Evolutionary conservation across 1,140 invertebrate genomes (phyloP).

Genomic region (Sarcophaga peregrina): DNA sequence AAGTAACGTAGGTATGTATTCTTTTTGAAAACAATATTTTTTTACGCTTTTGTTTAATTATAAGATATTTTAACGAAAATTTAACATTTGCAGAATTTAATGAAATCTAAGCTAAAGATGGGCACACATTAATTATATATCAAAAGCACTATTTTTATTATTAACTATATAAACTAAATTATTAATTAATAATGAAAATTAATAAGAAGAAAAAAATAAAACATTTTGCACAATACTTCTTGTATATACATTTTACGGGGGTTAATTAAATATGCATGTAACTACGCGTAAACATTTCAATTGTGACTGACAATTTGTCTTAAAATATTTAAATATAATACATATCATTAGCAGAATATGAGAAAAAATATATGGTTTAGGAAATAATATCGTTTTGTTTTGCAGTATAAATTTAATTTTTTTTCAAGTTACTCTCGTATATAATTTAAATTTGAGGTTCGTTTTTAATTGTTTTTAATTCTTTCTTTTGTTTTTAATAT

Average conservation of each 20-base stretch:
- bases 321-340: background rate
- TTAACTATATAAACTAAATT: background rate
- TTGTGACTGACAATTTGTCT: background rate
- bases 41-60: too few relatives aligned
- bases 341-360: background rate
- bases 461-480: background rate
- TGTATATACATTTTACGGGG: too few relatives aligned
- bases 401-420: too few relatives aligned
- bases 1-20: background rate
- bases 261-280: background rate
- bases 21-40: too few relatives aligned
- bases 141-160: constrained; percentile 1
- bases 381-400: background rate
- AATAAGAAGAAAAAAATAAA: too few relatives aligned
- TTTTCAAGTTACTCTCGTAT: too few relatives aligned
- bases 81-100: background rate
- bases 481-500: background rate
- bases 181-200: background rate
- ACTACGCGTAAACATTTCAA: background rate
- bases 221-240: too few relatives aligned
- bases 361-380: background rate
- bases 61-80: background rate
- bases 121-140: background rate
- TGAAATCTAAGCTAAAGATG: background rate
- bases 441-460: too few relatives aligned